Evolutionary conservation across 1,140 invertebrate species (phyloP).

Genomic region (Drosophila erecta): DNA sequence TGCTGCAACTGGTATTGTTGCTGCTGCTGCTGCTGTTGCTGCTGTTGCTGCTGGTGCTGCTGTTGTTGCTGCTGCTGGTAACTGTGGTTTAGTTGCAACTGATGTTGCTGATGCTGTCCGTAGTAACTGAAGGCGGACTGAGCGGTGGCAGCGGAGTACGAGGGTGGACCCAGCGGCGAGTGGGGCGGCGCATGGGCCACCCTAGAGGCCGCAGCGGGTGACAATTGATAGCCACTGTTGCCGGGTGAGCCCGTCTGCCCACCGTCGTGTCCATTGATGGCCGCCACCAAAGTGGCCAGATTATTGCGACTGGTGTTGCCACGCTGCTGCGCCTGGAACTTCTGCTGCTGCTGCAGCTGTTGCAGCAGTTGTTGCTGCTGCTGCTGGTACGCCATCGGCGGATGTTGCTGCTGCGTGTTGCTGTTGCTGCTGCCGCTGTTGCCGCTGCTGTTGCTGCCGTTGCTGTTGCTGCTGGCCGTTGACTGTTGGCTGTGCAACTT

Average conservation of each 20-base stretch:
- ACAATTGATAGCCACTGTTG: constrained; percentile 60
- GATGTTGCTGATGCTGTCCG: constrained; percentile 56
- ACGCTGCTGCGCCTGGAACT: constrained; percentile 81
- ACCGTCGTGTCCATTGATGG: constrained; percentile 77
- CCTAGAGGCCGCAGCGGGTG: constrained; percentile 65
- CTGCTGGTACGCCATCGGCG: constrained; percentile 71
- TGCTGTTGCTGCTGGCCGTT: constrained; percentile 50
- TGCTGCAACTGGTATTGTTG: constrained; percentile 67
- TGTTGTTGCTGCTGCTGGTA: constrained; percentile 78
- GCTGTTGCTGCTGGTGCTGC: constrained; percentile 64
- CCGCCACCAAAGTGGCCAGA: constrained; percentile 77
- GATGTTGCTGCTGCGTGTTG: constrained; percentile 35
- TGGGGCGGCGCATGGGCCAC: constrained; percentile 58
- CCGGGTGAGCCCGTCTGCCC: constrained; percentile 14
- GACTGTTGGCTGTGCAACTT: constrained; percentile 65
- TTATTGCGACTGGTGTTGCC: constrained; percentile 79
- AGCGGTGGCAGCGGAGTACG: constrained; percentile 68
- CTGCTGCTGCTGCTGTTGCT: constrained; percentile 78
- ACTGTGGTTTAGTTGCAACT: constrained; percentile 58
- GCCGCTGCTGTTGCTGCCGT: constrained; percentile 28
- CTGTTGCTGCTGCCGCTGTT: constrained; percentile 13
- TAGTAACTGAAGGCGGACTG: constrained; percentile 67
- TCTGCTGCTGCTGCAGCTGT: constrained; percentile 79
- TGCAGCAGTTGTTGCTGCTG: constrained; percentile 82
- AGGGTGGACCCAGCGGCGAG: constrained; percentile 66